A percentile compares a stretch with the other conserved stretches of the same genome.
Evolutionary conservation across 2,797 vertebrate genomes (phyloP).

Genomic region (Carapus acus): DNA sequence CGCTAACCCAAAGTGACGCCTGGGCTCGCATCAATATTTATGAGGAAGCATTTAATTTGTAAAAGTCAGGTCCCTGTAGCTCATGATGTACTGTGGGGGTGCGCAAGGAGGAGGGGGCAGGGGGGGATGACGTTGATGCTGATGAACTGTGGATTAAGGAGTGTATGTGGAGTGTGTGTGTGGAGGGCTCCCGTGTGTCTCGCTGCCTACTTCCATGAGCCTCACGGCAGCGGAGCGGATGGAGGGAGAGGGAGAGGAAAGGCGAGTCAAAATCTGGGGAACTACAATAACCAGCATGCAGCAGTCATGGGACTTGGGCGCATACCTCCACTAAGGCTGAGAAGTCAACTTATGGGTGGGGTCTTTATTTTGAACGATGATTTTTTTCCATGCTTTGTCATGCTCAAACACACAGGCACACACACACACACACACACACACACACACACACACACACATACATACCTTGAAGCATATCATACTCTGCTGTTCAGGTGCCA

Average conservation of each 20-base stretch:
- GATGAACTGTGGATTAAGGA: conserved; percentile 47
- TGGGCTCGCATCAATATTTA: conserved; percentile 13
- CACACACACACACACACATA: too few relatives aligned
- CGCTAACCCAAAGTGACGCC: conserved; percentile 16
- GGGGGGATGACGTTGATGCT: conserved; percentile 51
- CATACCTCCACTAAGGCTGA: too few relatives aligned
- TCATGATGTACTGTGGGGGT: too few relatives aligned
- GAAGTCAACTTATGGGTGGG: too few relatives aligned
- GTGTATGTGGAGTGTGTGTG: conserved; percentile 33
- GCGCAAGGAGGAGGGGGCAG: too few relatives aligned
- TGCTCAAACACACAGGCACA: too few relatives aligned
- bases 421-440: too few relatives aligned
- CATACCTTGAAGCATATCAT: too few relatives aligned
- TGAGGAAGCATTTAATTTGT: conserved; percentile 21
- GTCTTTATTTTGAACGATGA: too few relatives aligned
- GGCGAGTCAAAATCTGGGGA: conserved; percentile 66
- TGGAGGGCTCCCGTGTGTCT: conserved; percentile 38
- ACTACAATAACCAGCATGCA: conserved; percentile 63
- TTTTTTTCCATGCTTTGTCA: too few relatives aligned
- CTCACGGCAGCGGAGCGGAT: conserved; percentile 54
- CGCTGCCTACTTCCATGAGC: conserved; percentile 35
- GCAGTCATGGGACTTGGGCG: conserved; percentile 72
- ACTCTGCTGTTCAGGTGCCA: too few relatives aligned
- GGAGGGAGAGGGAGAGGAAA: conserved; percentile 59
- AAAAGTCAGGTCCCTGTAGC: conserved; percentile 41